Evolutionary conservation across 2,888 invertebrate genomes (phyloP), one percentile per base, ranked within the genome.

Genomic region (Ganaspis brasiliensis): DNA sequence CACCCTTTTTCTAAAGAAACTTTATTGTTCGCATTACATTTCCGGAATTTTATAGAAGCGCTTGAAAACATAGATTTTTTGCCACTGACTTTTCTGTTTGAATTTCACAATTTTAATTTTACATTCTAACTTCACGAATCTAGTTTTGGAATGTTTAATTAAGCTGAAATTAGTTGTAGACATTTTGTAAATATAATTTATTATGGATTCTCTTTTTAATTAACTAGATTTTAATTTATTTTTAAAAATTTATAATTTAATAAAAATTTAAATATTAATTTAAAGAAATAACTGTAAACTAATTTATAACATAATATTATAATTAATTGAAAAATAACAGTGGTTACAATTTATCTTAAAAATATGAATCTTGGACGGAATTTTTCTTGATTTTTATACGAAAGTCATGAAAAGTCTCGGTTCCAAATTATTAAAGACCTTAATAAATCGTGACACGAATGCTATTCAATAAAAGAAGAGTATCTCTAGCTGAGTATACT

Each of bases 401-500:
- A 57, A 26, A 14, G 14, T 26, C 21, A 31, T 26, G 26, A 31
- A 59, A 26, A 59, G 35, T 40, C 21, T 37, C 1, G 63, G 21
- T 9, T 21, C 19, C n/a, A 14, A 40, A 63, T 35, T 40, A n/a
- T 19, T 10, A 16, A 59, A 59, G 59, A 59, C 59, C 59, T 59
- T 31, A 63, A 40, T 63, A 63, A 14, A 63, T 63, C 63, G 63
- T 63, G 63, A 63, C 12, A 16, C 6, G 21, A 63, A 21, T 63
- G 40, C 40, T 19, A 6, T n/a, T n/a, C 63, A 63, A 63, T 40
- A 63, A 40, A 40, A n/a, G n/a, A 14, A 37, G 40, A 40, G 14
- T 12, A 16, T 61, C 19, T 19, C 19, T 6, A 37, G 35, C 2
- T 61, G 61, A 61, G 16, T 31, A 35, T 10, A 61, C 19, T 61